Base-by-base conservation (phyloP, 2,888 invertebrate species). In the Crocallis elinguaria region DNA sequence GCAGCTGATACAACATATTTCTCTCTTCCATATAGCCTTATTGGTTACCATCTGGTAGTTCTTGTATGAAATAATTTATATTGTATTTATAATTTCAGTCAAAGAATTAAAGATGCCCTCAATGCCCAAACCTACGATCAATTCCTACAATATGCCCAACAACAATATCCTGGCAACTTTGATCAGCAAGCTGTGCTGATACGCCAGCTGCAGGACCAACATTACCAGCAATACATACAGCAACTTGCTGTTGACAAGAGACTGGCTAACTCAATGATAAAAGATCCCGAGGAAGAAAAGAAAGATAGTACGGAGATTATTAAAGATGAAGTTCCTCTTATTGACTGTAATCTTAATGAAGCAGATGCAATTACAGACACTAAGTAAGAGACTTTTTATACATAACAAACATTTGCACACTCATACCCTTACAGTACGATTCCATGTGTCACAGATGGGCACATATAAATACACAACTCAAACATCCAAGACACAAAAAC, bases 201-300 rank as follows among this genome's bases (percentile, higher is more conserved):
- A 51, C 93, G 96, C 49, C 99, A 99, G 79, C 90, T 99, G 36
- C 99, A 99, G 87, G 99, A 99, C 70, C 98, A 99, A 76, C 99
- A 99, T 85, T 99, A 98, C 82, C 98, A 98, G 79, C 99, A 99
- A 77, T 99, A 99, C 83, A 98, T 99, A 94, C 97, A 98, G 72
- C 99, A 99, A 82, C 90, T 99, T 29, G 95, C 94, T 0, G 89
- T 92, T 0, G 88, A 90, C 55, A 79, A 88, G 50, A 66, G 88
- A 56, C 75, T 89, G 16, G 85, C 88, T 3, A 87, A 86, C 57
- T 82, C 86, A 0, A 84, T 75, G 56, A 72, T 88, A 21, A 77
- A 74, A 4, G 77, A 77, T 44, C 64, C 66, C 1, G 82, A 80
- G 1, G 69, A 71, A 2, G 81, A 79, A 16, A 23, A 69, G 21